Conservation (phyloP, 1,140 invertebrate genomes). For the Drosophila sechellia region DNA sequence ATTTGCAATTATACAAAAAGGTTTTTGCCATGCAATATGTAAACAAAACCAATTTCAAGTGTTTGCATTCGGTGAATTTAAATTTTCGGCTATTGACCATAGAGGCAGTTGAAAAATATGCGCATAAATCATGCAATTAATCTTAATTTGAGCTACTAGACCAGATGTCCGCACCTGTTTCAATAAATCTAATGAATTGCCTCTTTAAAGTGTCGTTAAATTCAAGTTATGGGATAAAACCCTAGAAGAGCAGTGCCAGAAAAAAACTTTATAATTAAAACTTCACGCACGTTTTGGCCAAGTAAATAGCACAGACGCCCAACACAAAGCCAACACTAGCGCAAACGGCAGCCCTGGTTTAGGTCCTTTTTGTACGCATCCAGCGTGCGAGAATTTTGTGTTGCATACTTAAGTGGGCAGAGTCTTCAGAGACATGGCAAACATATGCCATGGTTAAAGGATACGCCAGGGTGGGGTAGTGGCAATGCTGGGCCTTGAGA, state of each 20-base stretch:
- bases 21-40: slow-evolving; percentile 43
- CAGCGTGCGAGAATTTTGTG: slow-evolving; percentile 70
- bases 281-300: slow-evolving; percentile 80
- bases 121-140: slow-evolving; percentile 59
- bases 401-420: slow-evolving; percentile 75
- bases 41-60: slow-evolving; percentile 29
- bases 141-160: slow-evolving; percentile 46
- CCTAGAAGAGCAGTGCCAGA: slow-evolving; percentile 7
- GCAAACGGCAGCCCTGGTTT: slow-evolving; percentile 48
- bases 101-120: slow-evolving; percentile 19
- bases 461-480: not conserved
- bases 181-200: slow-evolving; percentile 55
- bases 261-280: slow-evolving; percentile 79
- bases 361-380: slow-evolving; percentile 64
- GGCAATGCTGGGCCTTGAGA: slow-evolving; percentile 2
- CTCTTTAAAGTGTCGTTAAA: slow-evolving; percentile 66
- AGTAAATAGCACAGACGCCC: slow-evolving; percentile 67
- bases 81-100: slow-evolving; percentile 22
- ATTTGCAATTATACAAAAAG: slow-evolving; percentile 68
- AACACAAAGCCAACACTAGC: slow-evolving; percentile 21
- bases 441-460: slow-evolving; percentile 26
- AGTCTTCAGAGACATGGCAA: slow-evolving; percentile 11
- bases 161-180: slow-evolving; percentile 39
- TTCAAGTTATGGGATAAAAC: slow-evolving; percentile 14
- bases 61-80: slow-evolving; percentile 32